phyloP scores from a whole-genome alignment of 1,140 invertebrate species.

The Sycophila sp. region DNA sequence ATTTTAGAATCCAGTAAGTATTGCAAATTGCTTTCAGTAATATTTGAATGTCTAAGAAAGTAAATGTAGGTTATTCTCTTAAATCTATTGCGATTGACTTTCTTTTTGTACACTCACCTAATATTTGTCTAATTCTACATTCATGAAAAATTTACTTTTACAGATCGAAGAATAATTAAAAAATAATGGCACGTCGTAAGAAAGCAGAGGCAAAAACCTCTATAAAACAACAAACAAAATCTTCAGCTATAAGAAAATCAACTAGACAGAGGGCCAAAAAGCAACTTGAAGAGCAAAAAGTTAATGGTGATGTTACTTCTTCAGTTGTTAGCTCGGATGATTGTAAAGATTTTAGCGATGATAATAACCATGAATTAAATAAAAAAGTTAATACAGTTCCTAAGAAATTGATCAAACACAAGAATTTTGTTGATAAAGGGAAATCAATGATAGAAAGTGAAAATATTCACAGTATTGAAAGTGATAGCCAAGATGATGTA shows the following conservation, averaged over 20 bases:
- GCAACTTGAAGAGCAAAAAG: slow-evolving; percentile 51
- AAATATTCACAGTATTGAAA: slow-evolving; percentile 40
- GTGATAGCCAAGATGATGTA: slow-evolving; percentile 47
- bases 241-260: slow-evolving; percentile 56
- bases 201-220: slow-evolving; percentile 53
- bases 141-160: no score
- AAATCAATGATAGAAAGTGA: slow-evolving; percentile 32
- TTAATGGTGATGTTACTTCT: slow-evolving; percentile 49
- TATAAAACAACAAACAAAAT: slow-evolving; percentile 47
- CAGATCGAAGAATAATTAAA: slow-evolving; percentile 42
- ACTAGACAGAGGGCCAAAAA: slow-evolving; percentile 59
- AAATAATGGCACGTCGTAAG: slow-evolving; percentile 54
- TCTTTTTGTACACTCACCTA: no score
- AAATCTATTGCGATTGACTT: no score
- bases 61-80: no score
- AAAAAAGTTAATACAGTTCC: slow-evolving; percentile 43
- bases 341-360: slow-evolving; percentile 37
- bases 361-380: slow-evolving; percentile 39
- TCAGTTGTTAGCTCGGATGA: slow-evolving; percentile 43
- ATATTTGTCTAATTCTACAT: no score
- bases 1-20: no score
- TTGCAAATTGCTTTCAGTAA: no score
- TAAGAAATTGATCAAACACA: slow-evolving; percentile 45
- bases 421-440: slow-evolving; percentile 35
- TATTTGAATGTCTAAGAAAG: no score